phyloP scores from a whole-genome alignment of 2,888 invertebrate species.

The Vesta saturnalis region DNA sequence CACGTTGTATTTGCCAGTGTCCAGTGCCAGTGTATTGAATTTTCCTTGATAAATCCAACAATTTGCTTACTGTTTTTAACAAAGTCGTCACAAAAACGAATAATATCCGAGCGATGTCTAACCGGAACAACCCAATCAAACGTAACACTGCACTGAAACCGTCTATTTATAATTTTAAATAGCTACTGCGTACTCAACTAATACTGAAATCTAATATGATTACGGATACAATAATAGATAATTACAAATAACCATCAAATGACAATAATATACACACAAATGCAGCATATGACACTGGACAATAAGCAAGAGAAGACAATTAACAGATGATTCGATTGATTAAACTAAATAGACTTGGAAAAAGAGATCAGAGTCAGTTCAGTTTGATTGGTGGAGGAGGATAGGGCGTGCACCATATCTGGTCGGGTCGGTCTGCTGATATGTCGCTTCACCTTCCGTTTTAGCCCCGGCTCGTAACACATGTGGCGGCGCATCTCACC shows the following conservation, averaged over 20 bases:
- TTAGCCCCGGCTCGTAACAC: conserved; percentile 45
- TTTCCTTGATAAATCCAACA: conserved; percentile 50
- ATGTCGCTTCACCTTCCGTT: conserved; percentile 55
- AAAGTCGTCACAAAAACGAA: conserved; percentile 57
- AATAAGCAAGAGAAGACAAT: conserved; percentile 61
- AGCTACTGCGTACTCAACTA: conserved; percentile 59
- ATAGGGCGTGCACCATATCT: conserved; percentile 45
- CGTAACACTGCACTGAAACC: conserved; percentile 51
- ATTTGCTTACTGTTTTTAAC: conserved; percentile 58
- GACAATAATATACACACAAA: conserved; percentile 61
- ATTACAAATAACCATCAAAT: conserved; percentile 62
- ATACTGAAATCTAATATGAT: conserved; percentile 54
- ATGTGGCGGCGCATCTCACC: conserved; percentile 42
- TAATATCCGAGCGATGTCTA: conserved; percentile 53
- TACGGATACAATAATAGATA: conserved; percentile 60
- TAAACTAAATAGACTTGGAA: conserved; percentile 51
- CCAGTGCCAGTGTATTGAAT: conserved; percentile 59
- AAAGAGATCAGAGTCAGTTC: conserved; percentile 58
- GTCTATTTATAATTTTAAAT: conserved; percentile 50
- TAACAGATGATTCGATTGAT: conserved; percentile 51
- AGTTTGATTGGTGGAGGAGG: conserved; percentile 52
- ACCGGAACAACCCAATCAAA: conserved; percentile 49
- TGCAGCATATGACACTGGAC: conserved; percentile 64
- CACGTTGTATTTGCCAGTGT: conserved; percentile 59
- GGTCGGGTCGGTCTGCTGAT: conserved; percentile 56